phyloP scores from a whole-genome alignment of 2,113 vertebrate species.

The Myotis davidii region DNA sequence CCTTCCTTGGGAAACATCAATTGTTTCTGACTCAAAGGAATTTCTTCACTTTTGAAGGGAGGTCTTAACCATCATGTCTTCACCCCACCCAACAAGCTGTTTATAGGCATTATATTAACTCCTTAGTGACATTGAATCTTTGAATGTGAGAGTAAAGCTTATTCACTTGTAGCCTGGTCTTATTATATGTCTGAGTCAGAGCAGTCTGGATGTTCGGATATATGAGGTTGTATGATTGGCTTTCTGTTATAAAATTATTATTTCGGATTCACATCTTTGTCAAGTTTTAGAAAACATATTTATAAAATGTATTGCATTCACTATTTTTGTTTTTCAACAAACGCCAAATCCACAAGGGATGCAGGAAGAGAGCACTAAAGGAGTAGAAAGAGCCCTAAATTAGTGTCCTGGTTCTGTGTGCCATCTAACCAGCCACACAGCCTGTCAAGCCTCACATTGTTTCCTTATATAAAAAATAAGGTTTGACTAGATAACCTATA shows the following conservation, averaged over 20 bases:
- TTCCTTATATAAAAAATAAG: background rate
- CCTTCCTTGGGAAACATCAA: background rate
- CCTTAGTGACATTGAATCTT: background rate
- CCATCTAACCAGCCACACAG: background rate
- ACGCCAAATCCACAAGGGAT: background rate
- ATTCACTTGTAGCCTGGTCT: background rate
- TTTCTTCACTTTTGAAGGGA: background rate
- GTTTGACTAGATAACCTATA: background rate
- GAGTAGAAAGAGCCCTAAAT: accelerated
- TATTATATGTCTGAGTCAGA: background rate
- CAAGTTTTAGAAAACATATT: background rate
- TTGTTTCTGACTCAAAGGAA: background rate
- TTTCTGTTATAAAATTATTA: background rate
- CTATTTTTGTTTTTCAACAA: background rate
- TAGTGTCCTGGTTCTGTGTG: background rate
- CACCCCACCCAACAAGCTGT: accelerated
- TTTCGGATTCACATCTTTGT: background rate
- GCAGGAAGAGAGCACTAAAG: background rate
- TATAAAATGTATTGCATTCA: background rate
- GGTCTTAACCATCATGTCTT: background rate
- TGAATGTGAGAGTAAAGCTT: background rate
- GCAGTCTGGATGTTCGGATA: background rate
- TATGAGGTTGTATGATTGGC: background rate
- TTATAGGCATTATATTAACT: background rate
- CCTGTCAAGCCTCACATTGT: background rate